Evolutionary conservation across 2,888 invertebrate species (phyloP).

Genomic region (Silvanus unidentatus): DNA sequence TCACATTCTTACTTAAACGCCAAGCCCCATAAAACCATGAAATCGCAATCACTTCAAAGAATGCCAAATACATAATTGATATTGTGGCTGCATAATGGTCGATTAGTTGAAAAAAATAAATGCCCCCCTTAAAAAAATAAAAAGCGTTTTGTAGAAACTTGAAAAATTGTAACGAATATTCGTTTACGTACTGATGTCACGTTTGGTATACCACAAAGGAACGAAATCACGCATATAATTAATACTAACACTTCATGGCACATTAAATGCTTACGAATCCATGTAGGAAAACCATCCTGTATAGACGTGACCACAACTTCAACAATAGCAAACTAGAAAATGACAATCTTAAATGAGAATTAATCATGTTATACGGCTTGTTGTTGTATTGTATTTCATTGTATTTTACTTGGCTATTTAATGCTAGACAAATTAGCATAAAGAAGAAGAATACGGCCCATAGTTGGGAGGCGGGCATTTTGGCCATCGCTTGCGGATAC

Average conservation of each 20-base stretch:
- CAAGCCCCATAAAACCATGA: slow-evolving; percentile 88
- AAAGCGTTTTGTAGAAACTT: background rate
- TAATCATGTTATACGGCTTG: slow-evolving; percentile 7
- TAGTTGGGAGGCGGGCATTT: slow-evolving; percentile 85
- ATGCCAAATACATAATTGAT: slow-evolving; percentile 86
- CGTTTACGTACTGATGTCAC: too few relatives aligned
- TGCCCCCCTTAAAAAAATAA: slow-evolving; percentile 64
- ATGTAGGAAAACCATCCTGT: slow-evolving; percentile 85
- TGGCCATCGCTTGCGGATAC: slow-evolving; percentile 86
- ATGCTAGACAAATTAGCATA: slow-evolving; percentile 80
- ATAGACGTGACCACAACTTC: slow-evolving; percentile 92
- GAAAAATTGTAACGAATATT: slow-evolving; percentile 50
- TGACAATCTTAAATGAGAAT: slow-evolving; percentile 14
- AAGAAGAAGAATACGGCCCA: slow-evolving; percentile 89
- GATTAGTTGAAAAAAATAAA: slow-evolving; percentile 86
- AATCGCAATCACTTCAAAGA: slow-evolving; percentile 87
- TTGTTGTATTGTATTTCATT: slow-evolving; percentile 1
- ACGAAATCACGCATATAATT: slow-evolving; percentile 75
- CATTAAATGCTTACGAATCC: slow-evolving; percentile 75
- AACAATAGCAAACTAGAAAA: slow-evolving; percentile 82
- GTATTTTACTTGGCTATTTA: slow-evolving; percentile 74
- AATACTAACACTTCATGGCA: slow-evolving; percentile 84
- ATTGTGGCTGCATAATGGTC: slow-evolving; percentile 91
- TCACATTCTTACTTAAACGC: slow-evolving; percentile 72
- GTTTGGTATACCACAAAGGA: slow-evolving; percentile 80